These are phyloP conservation scores for Myrmecophaga tridactyla DNA, from an alignment of 2,113 vertebrate species.

Conservation along the genomic window DNA sequence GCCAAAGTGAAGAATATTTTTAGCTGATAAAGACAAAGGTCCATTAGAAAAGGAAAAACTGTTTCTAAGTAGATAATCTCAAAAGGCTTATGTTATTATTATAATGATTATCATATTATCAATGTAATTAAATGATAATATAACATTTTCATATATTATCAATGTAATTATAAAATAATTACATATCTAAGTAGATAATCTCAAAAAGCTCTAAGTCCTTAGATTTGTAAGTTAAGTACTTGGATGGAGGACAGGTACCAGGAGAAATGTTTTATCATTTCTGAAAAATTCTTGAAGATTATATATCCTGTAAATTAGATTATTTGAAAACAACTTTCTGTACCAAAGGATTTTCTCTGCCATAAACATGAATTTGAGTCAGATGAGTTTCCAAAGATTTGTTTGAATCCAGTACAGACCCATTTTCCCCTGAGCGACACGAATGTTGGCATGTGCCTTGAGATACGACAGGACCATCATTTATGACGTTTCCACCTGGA, in stretches of 20 bases:
- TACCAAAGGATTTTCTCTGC: neutral
- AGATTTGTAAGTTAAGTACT: neutral
- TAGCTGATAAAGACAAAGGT: neutral
- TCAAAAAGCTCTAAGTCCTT: neutral
- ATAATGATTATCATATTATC: too few species aligned
- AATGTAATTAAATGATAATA: too few species aligned
- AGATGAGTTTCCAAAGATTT: neutral
- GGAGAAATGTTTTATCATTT: neutral
- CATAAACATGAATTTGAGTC: neutral
- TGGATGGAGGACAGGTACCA: neutral
- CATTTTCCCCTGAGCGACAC: neutral
- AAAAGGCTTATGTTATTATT: too few species aligned
- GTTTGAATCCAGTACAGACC: neutral
- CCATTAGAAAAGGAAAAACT: neutral
- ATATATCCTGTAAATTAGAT: neutral
- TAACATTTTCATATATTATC: too few species aligned
- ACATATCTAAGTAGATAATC: neutral
- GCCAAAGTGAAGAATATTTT: neutral
- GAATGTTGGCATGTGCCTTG: neutral
- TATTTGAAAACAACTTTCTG: conserved; percentile 10
- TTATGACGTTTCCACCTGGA: neutral
- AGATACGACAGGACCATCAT: neutral
- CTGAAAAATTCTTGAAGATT: neutral
- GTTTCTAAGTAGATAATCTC: neutral
- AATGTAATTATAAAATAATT: too few species aligned